Evolutionary conservation across 2,113 vertebrate genomes (phyloP).

Genomic region (Ovis canadensis): DNA sequence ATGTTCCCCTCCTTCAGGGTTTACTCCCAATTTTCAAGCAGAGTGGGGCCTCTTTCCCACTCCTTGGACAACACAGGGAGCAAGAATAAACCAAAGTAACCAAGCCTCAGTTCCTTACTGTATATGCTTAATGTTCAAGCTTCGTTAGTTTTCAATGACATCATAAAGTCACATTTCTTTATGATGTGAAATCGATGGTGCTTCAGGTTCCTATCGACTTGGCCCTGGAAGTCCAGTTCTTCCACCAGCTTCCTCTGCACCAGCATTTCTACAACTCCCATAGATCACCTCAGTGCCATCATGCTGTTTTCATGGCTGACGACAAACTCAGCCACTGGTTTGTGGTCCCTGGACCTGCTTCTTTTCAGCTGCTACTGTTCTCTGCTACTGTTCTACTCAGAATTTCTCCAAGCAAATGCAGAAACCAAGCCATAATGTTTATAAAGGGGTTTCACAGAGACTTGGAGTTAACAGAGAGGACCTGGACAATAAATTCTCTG

Average conservation of each 20-base stretch:
- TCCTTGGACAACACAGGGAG: background rate
- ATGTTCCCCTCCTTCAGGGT: background rate
- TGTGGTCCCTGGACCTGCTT: background rate
- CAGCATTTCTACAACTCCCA: background rate
- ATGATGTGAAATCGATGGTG: background rate
- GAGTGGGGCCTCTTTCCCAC: background rate
- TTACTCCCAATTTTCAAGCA: conserved; percentile 10
- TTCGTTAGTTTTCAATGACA: background rate
- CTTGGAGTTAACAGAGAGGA: background rate
- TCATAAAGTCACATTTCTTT: background rate
- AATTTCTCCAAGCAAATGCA: background rate
- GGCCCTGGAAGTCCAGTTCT: background rate
- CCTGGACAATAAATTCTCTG: background rate
- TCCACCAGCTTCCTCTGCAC: background rate
- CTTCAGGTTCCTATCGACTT: background rate
- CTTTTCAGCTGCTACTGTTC: background rate
- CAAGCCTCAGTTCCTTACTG: background rate
- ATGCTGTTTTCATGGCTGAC: background rate
- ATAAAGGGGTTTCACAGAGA: background rate
- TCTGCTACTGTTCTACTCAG: background rate
- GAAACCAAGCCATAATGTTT: background rate
- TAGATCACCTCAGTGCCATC: accelerated
- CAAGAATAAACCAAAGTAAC: background rate
- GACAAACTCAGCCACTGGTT: background rate
- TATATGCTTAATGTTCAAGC: background rate